Base-by-base conservation (phyloP, 2,113 vertebrate genomes). In the Gasterosteus aculeatus region DNA sequence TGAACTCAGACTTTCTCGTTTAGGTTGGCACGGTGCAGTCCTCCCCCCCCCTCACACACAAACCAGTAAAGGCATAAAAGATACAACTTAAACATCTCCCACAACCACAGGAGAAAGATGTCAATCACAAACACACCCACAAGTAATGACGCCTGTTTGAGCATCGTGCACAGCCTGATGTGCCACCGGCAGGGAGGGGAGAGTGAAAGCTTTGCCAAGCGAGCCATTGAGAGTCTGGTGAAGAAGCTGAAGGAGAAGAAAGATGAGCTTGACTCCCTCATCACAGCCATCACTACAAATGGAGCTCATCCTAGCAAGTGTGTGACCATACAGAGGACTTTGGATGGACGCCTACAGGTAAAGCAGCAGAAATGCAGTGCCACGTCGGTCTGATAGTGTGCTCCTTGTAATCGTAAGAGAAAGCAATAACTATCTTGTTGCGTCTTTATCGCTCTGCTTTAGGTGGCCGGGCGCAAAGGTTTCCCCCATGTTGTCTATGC, bases 161-260 rank as follows among this genome's bases (percentile, higher is more conserved):
- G 97, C 95, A 99, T 99, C 72, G 97, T 99, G 49, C 97, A 99
- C 88, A 99, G 97, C 91, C 89, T 99, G 88, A 99, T 99, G 98
- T 99, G 97, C 89, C 98, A 99, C 89, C 93, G 98, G 11, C 98
- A 99, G 85, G 98, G 98, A 8, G 98, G 97, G 10, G 98, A 99
- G 93, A 99, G 97, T 2, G 98, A 99, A 81, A 98, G 96, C 3
- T 99, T 99, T 15, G 97, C 98, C 0, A 99, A 99, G 16, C 94
- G 98, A 7, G 97, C 98, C 0, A 99, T 99, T 3, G 98, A 99
- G 75, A 99, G 97, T 72, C 93, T 99, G 41, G 98, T 99, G 10
- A 99, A 99, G 84, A 99, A 99, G 83, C 92, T 99, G n/a, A 99
- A 99, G 87, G 97, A 99, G 94, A 99, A 99, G 78, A 99, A 99